A percentile compares a stretch with the other conserved stretches of the same genome.
Conservation (phyloP, 2,113 vertebrate species). For the Pangasianodon hypophthalmus region DNA sequence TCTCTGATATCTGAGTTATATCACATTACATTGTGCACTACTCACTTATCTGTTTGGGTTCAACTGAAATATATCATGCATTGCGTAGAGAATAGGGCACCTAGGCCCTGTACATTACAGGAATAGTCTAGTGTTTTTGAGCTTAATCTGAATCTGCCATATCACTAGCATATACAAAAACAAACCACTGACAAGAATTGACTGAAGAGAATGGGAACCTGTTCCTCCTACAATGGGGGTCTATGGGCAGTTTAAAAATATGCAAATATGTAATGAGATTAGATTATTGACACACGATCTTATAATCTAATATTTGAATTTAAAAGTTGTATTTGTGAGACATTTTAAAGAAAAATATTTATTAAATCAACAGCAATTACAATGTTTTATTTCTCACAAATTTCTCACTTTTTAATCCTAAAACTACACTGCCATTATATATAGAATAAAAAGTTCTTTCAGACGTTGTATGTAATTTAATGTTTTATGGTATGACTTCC, state of each 20-base stretch:
- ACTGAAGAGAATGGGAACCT: background rate
- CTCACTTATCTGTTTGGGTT: background rate
- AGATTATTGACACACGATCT: background rate
- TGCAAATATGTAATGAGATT: background rate
- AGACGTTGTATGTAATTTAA: background rate
- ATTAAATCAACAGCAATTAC: background rate
- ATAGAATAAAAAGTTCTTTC: background rate
- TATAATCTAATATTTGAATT: background rate
- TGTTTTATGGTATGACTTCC: background rate
- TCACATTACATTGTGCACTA: background rate
- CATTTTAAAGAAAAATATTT: background rate
- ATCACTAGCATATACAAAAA: background rate
- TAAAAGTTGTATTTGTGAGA: background rate
- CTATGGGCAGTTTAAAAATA: background rate
- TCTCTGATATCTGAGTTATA: background rate
- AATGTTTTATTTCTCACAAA: background rate
- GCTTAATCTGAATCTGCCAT: background rate
- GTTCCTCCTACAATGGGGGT: background rate
- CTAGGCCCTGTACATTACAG: background rate
- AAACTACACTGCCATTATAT: background rate
- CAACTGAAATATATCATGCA: background rate
- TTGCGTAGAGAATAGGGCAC: too few species aligned
- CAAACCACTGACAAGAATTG: background rate
- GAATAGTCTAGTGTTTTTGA: background rate
- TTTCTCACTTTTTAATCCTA: background rate